These are phyloP conservation scores for Rhagoletis pomonella DNA, from an alignment of 1,140 invertebrate genomes.

Conservation along the genomic window DNA sequence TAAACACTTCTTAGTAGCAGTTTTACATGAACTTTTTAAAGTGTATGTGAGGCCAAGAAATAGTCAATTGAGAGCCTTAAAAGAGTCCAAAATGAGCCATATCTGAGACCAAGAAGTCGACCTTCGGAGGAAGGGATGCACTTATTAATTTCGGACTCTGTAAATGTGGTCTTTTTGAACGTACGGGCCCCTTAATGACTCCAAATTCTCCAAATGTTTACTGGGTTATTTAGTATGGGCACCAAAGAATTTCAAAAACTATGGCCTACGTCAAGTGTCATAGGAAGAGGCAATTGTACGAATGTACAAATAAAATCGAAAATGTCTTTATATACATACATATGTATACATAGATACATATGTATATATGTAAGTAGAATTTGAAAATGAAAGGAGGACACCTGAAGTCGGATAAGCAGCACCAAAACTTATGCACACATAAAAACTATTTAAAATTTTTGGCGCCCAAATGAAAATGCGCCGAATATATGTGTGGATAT, in stretches of 20 bases:
- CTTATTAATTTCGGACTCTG: no score
- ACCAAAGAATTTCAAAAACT: not conserved
- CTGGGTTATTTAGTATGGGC: no score
- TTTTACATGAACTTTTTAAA: no score
- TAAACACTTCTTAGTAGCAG: no score
- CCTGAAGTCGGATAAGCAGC: not conserved
- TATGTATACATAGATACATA: not conserved
- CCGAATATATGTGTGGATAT: not conserved
- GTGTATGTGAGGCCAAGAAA: no score
- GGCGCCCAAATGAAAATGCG: conserved; percentile 30
- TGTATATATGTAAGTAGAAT: not conserved
- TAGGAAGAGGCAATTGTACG: not conserved
- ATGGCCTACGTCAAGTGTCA: not conserved
- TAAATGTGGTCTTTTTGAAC: no score
- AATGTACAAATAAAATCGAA: not conserved
- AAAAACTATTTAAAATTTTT: conserved; percentile 19
- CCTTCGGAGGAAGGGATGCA: no score
- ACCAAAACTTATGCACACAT: not conserved
- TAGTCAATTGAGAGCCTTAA: no score
- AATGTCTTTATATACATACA: not conserved
- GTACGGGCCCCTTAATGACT: no score
- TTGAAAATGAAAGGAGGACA: conserved; percentile 26
- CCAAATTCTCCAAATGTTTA: no score
- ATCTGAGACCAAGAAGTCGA: no score
- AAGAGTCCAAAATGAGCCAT: no score